Conservation (phyloP, 2,888 invertebrate genomes). For the Cryptocephalus primarius region DNA sequence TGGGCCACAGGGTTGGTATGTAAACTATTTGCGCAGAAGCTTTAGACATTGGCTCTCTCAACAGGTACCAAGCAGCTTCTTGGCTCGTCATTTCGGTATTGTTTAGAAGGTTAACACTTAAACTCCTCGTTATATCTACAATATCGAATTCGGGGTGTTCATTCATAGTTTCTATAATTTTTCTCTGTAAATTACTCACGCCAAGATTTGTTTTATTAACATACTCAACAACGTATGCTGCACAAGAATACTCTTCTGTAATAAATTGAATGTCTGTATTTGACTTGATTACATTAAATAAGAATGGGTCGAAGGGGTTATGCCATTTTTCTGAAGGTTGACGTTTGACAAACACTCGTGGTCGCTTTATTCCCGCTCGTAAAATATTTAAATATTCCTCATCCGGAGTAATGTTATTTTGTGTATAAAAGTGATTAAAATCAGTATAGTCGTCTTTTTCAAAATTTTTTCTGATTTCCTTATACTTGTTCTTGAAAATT, state of each 20-base stretch:
- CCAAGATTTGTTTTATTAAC: slow-evolving; percentile 32
- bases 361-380: slow-evolving; percentile 17
- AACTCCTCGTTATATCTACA: background rate
- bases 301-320: slow-evolving; percentile 32
- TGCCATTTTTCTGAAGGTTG: slow-evolving; percentile 29
- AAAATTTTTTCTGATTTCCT: background rate
- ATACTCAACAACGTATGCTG: slow-evolving; percentile 33
- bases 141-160: slow-evolving; percentile 29
- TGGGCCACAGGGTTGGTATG: slow-evolving; percentile 32
- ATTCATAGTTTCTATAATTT: slow-evolving; percentile 24
- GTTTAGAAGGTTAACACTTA: slow-evolving; percentile 25
- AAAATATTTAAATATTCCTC: slow-evolving; percentile 20
- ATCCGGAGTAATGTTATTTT: slow-evolving; percentile 16
- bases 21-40: slow-evolving; percentile 22
- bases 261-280: slow-evolving; percentile 34
- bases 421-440: slow-evolving; percentile 1
- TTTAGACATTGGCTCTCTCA: slow-evolving; percentile 34
- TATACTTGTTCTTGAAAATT: background rate
- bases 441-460: background rate
- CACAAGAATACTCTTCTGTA: slow-evolving; percentile 33
- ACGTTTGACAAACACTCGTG: slow-evolving; percentile 27
- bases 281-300: slow-evolving; percentile 24
- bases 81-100: slow-evolving; percentile 29
- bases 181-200: slow-evolving; percentile 26
- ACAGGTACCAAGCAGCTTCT: slow-evolving; percentile 37